Conservation (phyloP, 2,797 vertebrate genomes). For the Amphiprion clarkii region DNA sequence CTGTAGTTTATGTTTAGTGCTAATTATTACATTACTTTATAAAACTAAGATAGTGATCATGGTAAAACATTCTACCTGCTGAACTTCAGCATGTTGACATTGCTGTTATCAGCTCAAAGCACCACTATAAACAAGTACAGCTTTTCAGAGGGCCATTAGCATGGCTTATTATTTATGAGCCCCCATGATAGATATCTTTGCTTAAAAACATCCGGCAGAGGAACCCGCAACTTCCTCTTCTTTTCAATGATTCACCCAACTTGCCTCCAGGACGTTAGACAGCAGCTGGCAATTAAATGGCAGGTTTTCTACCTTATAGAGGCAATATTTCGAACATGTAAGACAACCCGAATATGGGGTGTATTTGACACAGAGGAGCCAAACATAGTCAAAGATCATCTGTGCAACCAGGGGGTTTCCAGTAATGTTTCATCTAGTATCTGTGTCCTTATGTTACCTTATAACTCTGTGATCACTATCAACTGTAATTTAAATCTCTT, state of each 20-base stretch:
- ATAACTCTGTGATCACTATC: constrained; percentile 23
- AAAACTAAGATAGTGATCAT: too few relatives aligned
- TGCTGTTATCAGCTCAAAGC: neutral
- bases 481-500: constrained; percentile 21
- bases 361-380: constrained; percentile 27
- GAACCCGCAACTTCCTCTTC: constrained; percentile 36
- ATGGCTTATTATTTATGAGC: constrained; percentile 2
- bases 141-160: neutral
- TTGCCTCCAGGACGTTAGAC: constrained; percentile 15
- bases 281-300: constrained; percentile 50
- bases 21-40: too few relatives aligned
- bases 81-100: neutral
- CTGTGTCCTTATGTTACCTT: constrained; percentile 23
- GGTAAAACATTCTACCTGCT: too few relatives aligned
- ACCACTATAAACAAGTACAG: neutral
- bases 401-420: constrained; percentile 48
- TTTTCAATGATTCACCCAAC: constrained; percentile 44
- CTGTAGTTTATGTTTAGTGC: too few relatives aligned
- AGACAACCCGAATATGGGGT: constrained; percentile 26
- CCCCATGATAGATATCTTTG: constrained; percentile 16
- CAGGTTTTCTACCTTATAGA: constrained; percentile 11
- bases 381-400: constrained; percentile 30
- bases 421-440: constrained; percentile 32
- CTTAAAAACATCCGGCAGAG: constrained; percentile 51
- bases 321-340: constrained; percentile 7